Evolutionary conservation across 2,888 invertebrate species (phyloP).

Genomic region (Caprella mutica): DNA sequence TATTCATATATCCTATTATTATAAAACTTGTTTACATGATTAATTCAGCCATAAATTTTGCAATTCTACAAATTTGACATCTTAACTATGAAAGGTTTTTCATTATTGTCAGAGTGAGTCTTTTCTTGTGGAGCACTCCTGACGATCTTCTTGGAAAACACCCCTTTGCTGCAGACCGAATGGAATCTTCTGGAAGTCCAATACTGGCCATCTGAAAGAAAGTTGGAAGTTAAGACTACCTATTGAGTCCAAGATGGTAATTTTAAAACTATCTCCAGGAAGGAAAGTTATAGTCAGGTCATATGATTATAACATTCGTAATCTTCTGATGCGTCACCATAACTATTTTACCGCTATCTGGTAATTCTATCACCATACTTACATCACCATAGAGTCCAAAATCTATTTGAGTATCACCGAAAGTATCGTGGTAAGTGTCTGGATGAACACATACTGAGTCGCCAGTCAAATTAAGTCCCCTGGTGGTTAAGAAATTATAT

Average conservation of each 20-base stretch:
- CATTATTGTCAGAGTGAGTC: no score
- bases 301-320: neutral
- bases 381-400: slow-evolving; percentile 16
- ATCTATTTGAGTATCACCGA: slow-evolving; percentile 6
- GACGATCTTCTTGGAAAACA: slow-evolving; percentile 10
- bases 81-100: no score
- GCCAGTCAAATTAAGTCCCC: slow-evolving; percentile 9
- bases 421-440: slow-evolving; percentile 13
- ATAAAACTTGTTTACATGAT: no score
- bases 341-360: no score
- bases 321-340: no score
- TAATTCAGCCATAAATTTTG: no score
- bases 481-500: no score
- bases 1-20: no score
- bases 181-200: slow-evolving; percentile 7
- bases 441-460: slow-evolving; percentile 11
- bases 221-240: no score
- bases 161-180: slow-evolving; percentile 14
- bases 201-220: slow-evolving; percentile 6
- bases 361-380: no score
- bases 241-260: neutral
- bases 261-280: no score
- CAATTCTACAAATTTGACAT: no score
- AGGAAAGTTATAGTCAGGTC: neutral
- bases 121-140: neutral